A percentile compares a stretch with the other conserved stretches of the same genome.
phyloP scores from a whole-genome alignment of 37 sponge, comb jelly and placozoan species.

The Geodia barretti region DNA sequence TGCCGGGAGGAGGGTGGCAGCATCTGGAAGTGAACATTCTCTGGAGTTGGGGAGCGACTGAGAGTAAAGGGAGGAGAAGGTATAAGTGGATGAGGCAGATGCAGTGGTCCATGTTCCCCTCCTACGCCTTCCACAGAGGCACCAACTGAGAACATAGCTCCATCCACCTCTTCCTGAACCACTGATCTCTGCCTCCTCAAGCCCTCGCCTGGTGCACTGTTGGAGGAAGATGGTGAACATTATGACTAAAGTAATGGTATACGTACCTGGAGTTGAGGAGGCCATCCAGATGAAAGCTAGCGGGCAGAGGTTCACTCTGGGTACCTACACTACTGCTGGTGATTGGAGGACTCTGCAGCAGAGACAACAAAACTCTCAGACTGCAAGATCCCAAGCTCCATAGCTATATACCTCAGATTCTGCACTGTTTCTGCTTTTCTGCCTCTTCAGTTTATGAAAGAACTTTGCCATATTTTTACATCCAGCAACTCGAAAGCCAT shows the following conservation, averaged over 20 bases:
- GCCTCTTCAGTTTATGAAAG: background rate
- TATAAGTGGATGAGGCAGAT: background rate
- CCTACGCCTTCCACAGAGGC: too few relatives aligned
- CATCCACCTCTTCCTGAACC: background rate
- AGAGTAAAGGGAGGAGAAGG: background rate
- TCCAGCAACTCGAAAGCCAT: too few relatives aligned
- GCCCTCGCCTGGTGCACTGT: background rate
- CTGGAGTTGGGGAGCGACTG: background rate
- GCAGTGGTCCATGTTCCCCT: too few relatives aligned
- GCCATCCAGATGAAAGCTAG: background rate
- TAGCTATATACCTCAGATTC: background rate
- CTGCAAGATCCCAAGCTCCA: background rate
- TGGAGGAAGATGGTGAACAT: background rate
- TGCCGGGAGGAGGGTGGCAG: too few relatives aligned
- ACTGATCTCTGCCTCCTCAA: background rate
- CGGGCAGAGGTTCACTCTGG: background rate
- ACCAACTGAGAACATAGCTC: background rate
- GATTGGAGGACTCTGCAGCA: background rate
- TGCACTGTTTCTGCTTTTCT: background rate
- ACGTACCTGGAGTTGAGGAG: background rate
- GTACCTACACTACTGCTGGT: background rate
- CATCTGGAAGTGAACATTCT: too few relatives aligned
- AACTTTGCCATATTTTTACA: background rate
- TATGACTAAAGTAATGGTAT: too few relatives aligned
- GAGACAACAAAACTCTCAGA: too few relatives aligned